Evolutionary conservation across 1,140 invertebrate genomes (phyloP), one percentile per base, ranked within the genome.

Genomic region (Melitaea cinxia): DNA sequence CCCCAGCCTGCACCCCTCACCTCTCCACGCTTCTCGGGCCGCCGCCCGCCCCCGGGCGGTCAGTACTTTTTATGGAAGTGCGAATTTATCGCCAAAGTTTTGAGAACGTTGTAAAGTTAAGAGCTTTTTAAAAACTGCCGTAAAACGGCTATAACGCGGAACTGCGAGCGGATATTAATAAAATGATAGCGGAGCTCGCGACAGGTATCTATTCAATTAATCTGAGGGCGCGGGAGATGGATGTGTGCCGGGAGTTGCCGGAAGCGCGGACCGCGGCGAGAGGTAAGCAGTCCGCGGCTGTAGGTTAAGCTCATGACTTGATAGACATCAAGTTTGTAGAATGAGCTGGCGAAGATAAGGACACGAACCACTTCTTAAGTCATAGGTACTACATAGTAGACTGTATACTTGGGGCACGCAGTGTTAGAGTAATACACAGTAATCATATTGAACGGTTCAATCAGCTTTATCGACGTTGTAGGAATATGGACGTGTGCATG

Each of bases 11-110:
- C 47, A 30, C 28, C 42, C 19, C 50, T 12, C 33, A 5, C 15
- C 30, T n/a, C n/a, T n/a, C n/a, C n/a, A n/a, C n/a, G n/a, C n/a
- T n/a, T n/a, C n/a, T n/a, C n/a, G n/a, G n/a, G n/a, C n/a, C n/a
- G n/a, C n/a, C 4, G 10, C 28, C 24, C 4, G 42, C 24, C 39
- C 14, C 45, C 33, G 30, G 56, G 49, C 5, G 28, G 21, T 23
- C 39, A 30, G 37, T 58, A 33, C 28, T 33, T 50, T 68, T 69
- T 72, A 68, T 64, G 57, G 54, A 70, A 71, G 77, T 73, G 77
- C 65, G 67, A 82, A 82, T 79, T 82, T 82, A 82, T 78, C 67
- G 77, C 62, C 37, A 58, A 80, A 82, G 26, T 82, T 82, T 75
- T 30, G 24, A 28, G 72, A 74, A 72, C 63, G 74, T 62, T 71